Conservation (phyloP, 1,140 invertebrate species). For the Drosophila oshimai region DNA sequence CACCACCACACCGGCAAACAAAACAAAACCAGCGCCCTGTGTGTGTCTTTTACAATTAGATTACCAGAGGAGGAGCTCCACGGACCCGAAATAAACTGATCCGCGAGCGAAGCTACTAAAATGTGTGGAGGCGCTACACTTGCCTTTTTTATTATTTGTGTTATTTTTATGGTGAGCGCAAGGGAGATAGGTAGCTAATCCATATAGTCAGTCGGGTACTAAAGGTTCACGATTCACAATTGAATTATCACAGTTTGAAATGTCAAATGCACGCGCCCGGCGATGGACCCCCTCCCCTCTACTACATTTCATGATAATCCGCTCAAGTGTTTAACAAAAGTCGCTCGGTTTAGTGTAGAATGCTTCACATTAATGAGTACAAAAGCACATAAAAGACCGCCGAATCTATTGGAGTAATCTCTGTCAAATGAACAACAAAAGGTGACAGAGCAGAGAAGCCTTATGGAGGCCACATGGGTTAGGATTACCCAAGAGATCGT, state of each 20-base stretch:
- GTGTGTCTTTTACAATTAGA: conserved; percentile 72
- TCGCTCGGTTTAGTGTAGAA: conserved; percentile 2
- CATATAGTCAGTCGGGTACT: conserved; percentile 25
- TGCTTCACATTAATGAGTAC: background rate
- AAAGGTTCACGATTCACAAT: conserved; percentile 69
- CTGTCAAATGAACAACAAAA: conserved; percentile 33
- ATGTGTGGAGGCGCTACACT: conserved; percentile 60
- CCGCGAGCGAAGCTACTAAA: conserved; percentile 27
- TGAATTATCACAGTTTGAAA: conserved; percentile 81
- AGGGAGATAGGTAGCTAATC: conserved; percentile 6
- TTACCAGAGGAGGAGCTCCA: conserved; percentile 55
- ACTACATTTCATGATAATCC: conserved; percentile 44
- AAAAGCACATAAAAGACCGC: background rate
- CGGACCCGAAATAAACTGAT: conserved; percentile 7
- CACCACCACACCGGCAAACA: background rate
- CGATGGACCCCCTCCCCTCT: background rate
- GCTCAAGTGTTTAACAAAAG: conserved; percentile 69
- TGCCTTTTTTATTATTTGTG: conserved; percentile 35
- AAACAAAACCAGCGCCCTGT: conserved; percentile 15
- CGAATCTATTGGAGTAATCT: conserved; percentile 21
- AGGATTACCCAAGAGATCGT: background rate
- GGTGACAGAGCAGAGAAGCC: conserved; percentile 5
- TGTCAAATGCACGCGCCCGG: conserved; percentile 72
- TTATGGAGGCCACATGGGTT: background rate
- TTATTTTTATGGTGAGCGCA: conserved; percentile 7